Evolutionary conservation across 2,113 vertebrate genomes (phyloP).

Genomic region (Perca fluviatilis): DNA sequence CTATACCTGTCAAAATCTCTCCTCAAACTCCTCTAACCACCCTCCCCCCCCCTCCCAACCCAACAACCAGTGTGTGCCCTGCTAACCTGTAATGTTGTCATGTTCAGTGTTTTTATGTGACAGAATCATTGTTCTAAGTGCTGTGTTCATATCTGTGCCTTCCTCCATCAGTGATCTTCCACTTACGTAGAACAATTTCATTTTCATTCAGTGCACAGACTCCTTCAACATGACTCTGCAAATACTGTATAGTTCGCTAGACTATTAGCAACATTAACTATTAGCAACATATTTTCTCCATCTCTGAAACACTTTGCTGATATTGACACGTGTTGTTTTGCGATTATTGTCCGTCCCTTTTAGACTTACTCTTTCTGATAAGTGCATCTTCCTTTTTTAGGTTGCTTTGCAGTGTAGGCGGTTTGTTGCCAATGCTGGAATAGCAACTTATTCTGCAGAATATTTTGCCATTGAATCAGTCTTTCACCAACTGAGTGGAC

Average conservation of each 20-base stretch:
- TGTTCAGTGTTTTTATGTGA: slow-evolving; percentile 37
- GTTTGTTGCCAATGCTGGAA: no score
- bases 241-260: neutral
- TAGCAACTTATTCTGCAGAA: no score
- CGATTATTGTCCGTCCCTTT: no score
- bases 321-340: no score
- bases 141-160: slow-evolving; percentile 21
- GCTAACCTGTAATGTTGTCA: slow-evolving; percentile 60
- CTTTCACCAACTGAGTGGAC: no score
- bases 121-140: slow-evolving; percentile 21
- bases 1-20: slow-evolving; percentile 38
- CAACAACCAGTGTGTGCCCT: slow-evolving; percentile 48
- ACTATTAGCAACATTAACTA: no score
- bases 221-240: neutral
- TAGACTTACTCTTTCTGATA: no score
- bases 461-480: no score
- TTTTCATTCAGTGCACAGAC: slow-evolving; percentile 31
- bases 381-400: no score
- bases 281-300: no score
- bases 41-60: slow-evolving; percentile 43
- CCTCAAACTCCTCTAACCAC: slow-evolving; percentile 30
- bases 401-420: no score
- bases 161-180: slow-evolving; percentile 1
- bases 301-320: no score
- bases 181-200: slow-evolving; percentile 33